Evolutionary conservation across 1,140 invertebrate genomes (phyloP), one percentile per base, ranked within the genome.

Genomic region (Drosophila suzukii): DNA sequence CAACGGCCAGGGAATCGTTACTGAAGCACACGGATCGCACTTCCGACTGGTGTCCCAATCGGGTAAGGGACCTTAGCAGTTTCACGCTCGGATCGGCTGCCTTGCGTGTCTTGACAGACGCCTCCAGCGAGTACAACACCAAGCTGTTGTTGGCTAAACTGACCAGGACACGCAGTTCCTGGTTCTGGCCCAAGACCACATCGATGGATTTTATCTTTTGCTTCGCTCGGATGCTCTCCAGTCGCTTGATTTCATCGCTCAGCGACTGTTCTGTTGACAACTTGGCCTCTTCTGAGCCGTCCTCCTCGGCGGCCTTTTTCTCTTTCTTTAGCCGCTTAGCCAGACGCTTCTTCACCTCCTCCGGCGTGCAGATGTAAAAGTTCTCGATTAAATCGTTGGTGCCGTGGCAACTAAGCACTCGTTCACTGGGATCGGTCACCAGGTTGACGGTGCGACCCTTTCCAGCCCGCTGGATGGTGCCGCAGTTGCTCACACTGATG

Each of bases 21-120:
- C 97, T 98, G 85, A 99, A 98, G 53, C 95, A 95, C 13, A 99
- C 93, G 38, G 96, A 95, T 39, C 97, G 93, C 3, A 99, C 96
- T 92, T 99, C 97, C 50, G 96, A 96, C 47, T 97, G 95, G 93
- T 99, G 99, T 2, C 98, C 98, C 36, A 94, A 93, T 43, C 93
- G 92, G 7, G 93, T 93, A 2, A 97, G 93, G 38, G 93, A 93
- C 55, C 94, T 93, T 2, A 95, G 67, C 53, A 89, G 76, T 51
- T 93, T 93, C 1, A 81, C 75, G 15, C 74, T 85, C 34, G 65
- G 62, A 63, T 94, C 84, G 5, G 47, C 44, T 0, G 72, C 53
- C 91, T 96, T 94, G 46, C 92, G 89, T 7, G 94, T 92, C 66
- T 94, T 94, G 0, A 94, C 86, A 12, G 90, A 84, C 0, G 94